Evolutionary conservation across 1,140 invertebrate genomes (phyloP).

Genomic region (Cardiocondyla obscurior): DNA sequence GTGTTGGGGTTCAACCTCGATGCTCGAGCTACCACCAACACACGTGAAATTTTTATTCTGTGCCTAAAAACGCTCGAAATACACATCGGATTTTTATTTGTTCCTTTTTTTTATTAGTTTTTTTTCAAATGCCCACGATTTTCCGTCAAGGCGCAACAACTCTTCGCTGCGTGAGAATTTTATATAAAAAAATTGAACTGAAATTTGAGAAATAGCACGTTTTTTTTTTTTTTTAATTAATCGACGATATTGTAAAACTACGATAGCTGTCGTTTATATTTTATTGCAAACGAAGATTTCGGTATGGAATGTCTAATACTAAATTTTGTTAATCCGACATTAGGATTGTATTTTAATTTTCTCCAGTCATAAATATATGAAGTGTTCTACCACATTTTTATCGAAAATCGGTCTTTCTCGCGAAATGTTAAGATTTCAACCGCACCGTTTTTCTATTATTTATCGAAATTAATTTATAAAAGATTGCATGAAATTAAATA

Average conservation of each 20-base stretch:
- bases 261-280: neutral
- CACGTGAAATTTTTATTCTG: neutral
- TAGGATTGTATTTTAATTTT: neutral
- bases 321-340: neutral
- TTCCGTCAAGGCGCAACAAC: neutral
- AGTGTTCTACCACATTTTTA: too few relatives aligned
- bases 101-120: neutral
- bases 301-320: neutral
- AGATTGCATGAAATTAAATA: neutral
- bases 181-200: neutral
- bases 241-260: neutral
- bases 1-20: neutral
- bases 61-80: neutral
- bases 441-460: neutral
- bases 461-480: neutral
- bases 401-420: too few relatives aligned
- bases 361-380: neutral
- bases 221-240: neutral
- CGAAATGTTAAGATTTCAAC: neutral
- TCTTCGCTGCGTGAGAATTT: neutral
- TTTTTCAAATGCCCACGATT: neutral
- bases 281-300: neutral
- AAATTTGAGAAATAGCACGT: neutral
- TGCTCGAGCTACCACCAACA: neutral
- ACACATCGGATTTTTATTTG: constrained; percentile 8